Evolutionary conservation across 2,888 invertebrate species (phyloP).

Genomic region (Campoletis raptor): DNA sequence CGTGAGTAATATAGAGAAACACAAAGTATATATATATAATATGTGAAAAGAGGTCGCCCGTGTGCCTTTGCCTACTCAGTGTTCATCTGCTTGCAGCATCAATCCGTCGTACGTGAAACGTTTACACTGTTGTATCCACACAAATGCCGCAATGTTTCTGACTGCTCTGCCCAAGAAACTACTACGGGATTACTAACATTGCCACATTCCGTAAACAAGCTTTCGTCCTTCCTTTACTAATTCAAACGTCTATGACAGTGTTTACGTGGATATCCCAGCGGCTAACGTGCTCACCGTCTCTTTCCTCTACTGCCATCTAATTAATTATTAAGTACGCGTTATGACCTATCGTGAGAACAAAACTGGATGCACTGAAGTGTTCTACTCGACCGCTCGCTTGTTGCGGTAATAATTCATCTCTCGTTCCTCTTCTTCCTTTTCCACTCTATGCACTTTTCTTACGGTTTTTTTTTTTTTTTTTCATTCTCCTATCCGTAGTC

Average conservation of each 20-base stretch:
- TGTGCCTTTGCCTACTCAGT: not conserved
- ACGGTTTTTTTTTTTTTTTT: not conserved
- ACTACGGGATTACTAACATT: slow-evolving; percentile 18
- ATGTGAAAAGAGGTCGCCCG: not conserved
- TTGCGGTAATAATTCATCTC: slow-evolving; percentile 77
- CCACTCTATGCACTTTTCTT: not conserved
- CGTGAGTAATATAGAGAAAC: not conserved
- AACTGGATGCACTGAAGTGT: slow-evolving; percentile 67
- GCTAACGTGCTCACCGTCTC: not conserved
- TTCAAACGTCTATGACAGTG: slow-evolving; percentile 25
- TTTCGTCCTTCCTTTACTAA: slow-evolving; percentile 22
- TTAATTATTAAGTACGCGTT: slow-evolving; percentile 80
- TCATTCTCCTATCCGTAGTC: not conserved
- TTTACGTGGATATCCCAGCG: not conserved
- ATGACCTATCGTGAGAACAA: slow-evolving; percentile 78
- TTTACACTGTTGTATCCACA: slow-evolving; percentile 57
- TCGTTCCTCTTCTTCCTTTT: slow-evolving; percentile 34
- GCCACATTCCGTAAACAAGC: slow-evolving; percentile 23
- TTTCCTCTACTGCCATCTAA: slow-evolving; percentile 64
- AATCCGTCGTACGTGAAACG: slow-evolving; percentile 41
- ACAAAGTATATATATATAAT: not conserved
- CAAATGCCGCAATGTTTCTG: slow-evolving; percentile 24
- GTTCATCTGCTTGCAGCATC: slow-evolving; percentile 53
- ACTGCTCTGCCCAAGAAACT: slow-evolving; percentile 39
- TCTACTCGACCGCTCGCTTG: slow-evolving; percentile 71